Percentiles rank a stretch among this genome's conserved stretches.
Conservation (phyloP, 2,888 invertebrate species). For the Omphaloscelis lunosa region DNA sequence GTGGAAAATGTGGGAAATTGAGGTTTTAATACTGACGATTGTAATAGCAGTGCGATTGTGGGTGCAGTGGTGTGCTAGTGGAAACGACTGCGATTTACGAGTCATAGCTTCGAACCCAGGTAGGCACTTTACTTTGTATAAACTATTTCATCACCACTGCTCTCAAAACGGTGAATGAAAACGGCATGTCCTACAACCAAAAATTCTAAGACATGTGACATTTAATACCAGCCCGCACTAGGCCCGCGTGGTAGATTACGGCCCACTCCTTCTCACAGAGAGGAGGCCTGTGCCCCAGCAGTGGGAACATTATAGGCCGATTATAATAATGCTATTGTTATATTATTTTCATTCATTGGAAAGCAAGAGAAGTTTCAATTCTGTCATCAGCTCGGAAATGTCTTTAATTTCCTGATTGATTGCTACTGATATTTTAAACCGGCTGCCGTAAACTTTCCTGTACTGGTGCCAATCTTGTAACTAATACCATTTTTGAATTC, state of each 20-base stretch:
- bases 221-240: not conserved
- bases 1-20: constrained; percentile 53
- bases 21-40: constrained; percentile 22
- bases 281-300: not conserved
- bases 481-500: not conserved
- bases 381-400: not conserved
- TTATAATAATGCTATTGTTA: too few relatives aligned
- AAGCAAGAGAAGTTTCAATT: not conserved
- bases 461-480: too few relatives aligned
- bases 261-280: not conserved
- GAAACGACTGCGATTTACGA: not conserved
- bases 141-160: not conserved
- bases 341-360: constrained; percentile 1
- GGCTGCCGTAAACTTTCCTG: not conserved
- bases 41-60: not conserved
- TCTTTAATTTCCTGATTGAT: not conserved
- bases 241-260: not conserved
- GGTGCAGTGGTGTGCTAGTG: not conserved
- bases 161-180: not conserved
- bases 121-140: not conserved
- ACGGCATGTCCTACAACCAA: not conserved
- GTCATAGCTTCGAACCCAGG: not conserved
- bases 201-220: not conserved
- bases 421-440: not conserved
- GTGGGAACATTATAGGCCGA: not conserved